Evolutionary conservation across 2,113 vertebrate genomes (phyloP).

Genomic region (Pongo pygmaeus): DNA sequence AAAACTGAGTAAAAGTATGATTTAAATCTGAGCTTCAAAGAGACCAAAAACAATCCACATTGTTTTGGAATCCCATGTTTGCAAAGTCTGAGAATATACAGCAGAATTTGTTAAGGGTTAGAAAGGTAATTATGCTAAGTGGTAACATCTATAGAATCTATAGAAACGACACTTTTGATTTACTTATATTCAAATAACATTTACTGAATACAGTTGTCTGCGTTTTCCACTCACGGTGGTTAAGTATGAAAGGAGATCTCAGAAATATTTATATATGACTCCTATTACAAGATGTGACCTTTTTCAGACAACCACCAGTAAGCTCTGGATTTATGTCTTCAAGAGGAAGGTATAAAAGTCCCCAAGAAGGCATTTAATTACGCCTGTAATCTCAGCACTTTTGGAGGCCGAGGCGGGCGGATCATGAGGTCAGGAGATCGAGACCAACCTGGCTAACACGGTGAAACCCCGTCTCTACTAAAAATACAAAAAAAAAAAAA

Average conservation of each 20-base stretch:
- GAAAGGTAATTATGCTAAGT: neutral
- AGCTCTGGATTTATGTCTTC: neutral
- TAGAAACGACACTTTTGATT: neutral
- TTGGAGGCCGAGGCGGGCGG: too few species aligned
- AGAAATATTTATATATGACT: neutral
- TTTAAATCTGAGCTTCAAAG: neutral
- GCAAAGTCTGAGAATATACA: neutral
- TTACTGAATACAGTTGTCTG: neutral
- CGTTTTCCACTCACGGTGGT: neutral
- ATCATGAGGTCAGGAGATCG: too few species aligned
- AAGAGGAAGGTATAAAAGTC: neutral
- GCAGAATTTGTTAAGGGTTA: neutral
- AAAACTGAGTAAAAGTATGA: neutral
- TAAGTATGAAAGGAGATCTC: neutral
- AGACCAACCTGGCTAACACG: too few species aligned
- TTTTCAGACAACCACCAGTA: neutral
- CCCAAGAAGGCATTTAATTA: neutral
- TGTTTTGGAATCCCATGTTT: neutral
- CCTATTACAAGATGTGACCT: neutral
- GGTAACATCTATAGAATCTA: neutral
- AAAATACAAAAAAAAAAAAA: too few species aligned
- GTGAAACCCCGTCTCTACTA: too few species aligned
- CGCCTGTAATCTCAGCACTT: too few species aligned
- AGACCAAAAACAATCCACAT: neutral
- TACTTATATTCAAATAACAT: neutral